Evolutionary conservation across 2,113 vertebrate species (phyloP).

Genomic region (Leptocoma aspasia): DNA sequence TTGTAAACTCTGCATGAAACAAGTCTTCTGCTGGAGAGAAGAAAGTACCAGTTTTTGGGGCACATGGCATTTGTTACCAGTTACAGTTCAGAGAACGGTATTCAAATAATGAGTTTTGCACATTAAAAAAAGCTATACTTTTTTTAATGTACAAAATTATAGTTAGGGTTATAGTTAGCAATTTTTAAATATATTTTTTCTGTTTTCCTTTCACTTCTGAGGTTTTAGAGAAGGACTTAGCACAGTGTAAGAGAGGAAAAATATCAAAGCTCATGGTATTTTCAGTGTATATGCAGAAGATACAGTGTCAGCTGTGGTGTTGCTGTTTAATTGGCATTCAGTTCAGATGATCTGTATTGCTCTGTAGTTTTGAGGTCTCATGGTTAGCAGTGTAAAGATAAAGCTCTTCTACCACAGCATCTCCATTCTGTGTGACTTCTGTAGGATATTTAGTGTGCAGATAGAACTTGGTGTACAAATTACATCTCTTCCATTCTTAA

Average conservation of each 20-base stretch:
- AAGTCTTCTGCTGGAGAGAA: not conserved
- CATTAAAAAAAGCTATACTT: not conserved
- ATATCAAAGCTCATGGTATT: not conserved
- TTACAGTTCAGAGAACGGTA: not conserved
- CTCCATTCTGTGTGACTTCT: not conserved
- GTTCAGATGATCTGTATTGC: not conserved
- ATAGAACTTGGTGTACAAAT: not conserved
- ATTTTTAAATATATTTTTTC: not conserved
- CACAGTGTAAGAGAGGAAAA: not conserved
- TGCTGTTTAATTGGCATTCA: not conserved
- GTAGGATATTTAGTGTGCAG: not conserved
- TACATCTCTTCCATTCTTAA: not conserved
- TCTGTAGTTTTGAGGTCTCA: not conserved
- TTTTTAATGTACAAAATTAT: no score
- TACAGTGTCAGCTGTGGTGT: not conserved
- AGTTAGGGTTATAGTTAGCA: not conserved
- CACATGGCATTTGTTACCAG: not conserved
- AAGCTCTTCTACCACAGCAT: not conserved
- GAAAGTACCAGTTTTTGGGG: not conserved
- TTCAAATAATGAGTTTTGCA: not conserved
- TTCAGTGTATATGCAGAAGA: not conserved
- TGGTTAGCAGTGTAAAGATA: not conserved
- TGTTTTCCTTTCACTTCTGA: not conserved
- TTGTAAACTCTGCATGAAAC: not conserved
- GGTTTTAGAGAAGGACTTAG: not conserved